Percentiles rank a stretch among this genome's conserved stretches.
Conservation (phyloP, 1,140 invertebrate species). For the Popillia japonica region DNA sequence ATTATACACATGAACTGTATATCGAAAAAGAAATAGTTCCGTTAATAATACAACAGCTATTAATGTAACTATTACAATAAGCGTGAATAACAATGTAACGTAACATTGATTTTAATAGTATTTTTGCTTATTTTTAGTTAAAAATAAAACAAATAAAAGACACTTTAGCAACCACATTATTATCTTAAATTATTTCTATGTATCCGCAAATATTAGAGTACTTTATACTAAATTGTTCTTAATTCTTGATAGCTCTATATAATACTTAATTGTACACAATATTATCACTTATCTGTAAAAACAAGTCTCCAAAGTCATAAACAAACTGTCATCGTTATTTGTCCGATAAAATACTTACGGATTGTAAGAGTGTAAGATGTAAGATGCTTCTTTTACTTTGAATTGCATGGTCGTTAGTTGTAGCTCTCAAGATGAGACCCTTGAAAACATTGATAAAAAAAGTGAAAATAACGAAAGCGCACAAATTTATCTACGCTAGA, state of each 20-base stretch:
- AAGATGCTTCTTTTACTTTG: not conserved
- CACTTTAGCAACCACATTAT: not conserved
- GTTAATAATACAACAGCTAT: too few species aligned
- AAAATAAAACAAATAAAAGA: not conserved
- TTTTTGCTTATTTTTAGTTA: not conserved
- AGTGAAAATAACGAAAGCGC: slow-evolving; percentile 64
- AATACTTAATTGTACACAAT: not conserved
- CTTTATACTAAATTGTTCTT: slow-evolving; percentile 37
- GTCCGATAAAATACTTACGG: not conserved
- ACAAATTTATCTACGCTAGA: slow-evolving; percentile 69
- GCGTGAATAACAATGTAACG: too few species aligned
- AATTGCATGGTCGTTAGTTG: not conserved
- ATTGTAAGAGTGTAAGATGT: not conserved
- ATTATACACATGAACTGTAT: too few species aligned
- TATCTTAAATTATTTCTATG: too few species aligned
- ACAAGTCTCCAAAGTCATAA: not conserved
- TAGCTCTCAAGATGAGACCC: not conserved
- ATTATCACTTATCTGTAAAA: slow-evolving; percentile 25
- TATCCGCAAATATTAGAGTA: not conserved
- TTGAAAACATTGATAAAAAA: slow-evolving; percentile 17
- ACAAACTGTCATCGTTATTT: not conserved
- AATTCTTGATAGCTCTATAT: slow-evolving; percentile 46
- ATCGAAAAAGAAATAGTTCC: too few species aligned
- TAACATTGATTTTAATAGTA: too few species aligned
- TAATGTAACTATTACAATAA: too few species aligned